Evolutionary conservation across 2,113 vertebrate genomes (phyloP).

Genomic region (Atractosteus spatula): DNA sequence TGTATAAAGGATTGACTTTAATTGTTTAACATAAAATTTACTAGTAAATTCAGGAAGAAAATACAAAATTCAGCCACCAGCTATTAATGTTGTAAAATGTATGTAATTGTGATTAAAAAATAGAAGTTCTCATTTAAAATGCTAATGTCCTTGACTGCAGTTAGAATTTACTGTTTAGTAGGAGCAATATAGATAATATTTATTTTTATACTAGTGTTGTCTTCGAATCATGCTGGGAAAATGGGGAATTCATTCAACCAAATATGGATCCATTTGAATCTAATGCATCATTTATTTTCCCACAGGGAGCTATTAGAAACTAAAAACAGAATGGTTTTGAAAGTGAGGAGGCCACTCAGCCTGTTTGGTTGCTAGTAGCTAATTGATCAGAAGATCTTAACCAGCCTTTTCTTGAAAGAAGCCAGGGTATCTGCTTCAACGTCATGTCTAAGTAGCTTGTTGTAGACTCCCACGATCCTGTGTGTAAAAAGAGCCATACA

Average conservation of each 20-base stretch:
- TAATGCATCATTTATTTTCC: constrained; percentile 11
- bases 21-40: too few relatives aligned
- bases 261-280: neutral
- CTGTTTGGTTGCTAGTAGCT: too few relatives aligned
- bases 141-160: neutral
- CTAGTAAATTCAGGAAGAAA: too few relatives aligned
- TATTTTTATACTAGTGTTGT: neutral
- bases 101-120: too few relatives aligned
- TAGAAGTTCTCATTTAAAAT: neutral
- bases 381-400: too few relatives aligned
- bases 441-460: neutral
- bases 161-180: neutral
- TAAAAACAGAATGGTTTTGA: neutral
- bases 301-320: neutral
- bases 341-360: neutral
- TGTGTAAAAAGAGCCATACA: neutral
- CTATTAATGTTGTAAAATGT: too few relatives aligned
- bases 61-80: too few relatives aligned
- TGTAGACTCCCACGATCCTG: too few relatives aligned
- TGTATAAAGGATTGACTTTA: too few relatives aligned
- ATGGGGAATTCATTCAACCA: neutral
- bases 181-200: neutral
- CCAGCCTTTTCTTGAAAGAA: too few relatives aligned
- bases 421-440: neutral
- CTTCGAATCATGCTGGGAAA: neutral